Evolutionary conservation across 2,113 vertebrate species (phyloP).

Genomic region (Echinops telfairi): DNA sequence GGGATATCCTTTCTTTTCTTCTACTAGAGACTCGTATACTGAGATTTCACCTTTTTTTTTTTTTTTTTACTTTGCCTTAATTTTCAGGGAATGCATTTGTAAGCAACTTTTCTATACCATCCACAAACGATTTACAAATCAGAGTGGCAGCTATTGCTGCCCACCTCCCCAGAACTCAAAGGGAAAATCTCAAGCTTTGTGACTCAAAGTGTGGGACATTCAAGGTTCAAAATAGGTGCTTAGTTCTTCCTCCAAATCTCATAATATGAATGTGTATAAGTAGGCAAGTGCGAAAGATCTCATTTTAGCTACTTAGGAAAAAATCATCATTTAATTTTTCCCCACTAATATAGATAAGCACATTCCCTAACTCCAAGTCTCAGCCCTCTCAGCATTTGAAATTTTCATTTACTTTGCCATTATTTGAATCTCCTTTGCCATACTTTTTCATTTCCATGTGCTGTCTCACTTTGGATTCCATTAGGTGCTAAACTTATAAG

Average conservation of each 20-base stretch:
- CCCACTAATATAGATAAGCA: neutral
- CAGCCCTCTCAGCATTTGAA: neutral
- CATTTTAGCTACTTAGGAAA: neutral
- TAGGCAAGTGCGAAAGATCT: neutral
- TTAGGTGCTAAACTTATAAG: conserved; percentile 48
- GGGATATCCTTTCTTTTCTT: neutral
- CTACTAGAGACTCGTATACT: neutral
- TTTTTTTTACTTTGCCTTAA: neutral
- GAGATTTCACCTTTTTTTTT: neutral
- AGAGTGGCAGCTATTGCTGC: neutral
- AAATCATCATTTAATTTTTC: neutral
- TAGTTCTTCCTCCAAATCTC: neutral
- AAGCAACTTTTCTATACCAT: neutral
- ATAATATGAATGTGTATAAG: neutral
- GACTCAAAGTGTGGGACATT: neutral
- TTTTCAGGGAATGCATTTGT: neutral
- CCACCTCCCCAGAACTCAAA: neutral
- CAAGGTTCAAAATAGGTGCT: neutral
- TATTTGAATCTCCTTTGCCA: neutral
- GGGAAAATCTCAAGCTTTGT: neutral
- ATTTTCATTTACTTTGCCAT: conserved; percentile 12
- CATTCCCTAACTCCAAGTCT: neutral
- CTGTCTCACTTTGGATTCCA: conserved; percentile 45
- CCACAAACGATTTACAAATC: neutral
- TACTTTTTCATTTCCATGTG: conserved; percentile 27